Evolutionary conservation across 2,797 vertebrate genomes (phyloP), one percentile per base, ranked within the genome.

Genomic region (Spea hammondii): DNA sequence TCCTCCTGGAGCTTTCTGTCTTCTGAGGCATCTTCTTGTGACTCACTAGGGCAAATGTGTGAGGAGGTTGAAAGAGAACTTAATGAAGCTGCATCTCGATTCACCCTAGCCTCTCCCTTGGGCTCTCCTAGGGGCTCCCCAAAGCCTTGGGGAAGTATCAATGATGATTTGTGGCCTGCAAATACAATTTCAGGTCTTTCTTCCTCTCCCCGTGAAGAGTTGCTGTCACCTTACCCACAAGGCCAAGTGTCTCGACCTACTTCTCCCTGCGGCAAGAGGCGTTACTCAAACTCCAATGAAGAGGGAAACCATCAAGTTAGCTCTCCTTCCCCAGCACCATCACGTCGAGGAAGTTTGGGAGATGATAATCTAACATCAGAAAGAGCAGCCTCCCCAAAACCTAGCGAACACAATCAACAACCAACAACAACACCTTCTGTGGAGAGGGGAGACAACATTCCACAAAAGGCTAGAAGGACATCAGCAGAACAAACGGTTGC

Each of bases 381-480:
- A 85, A 48, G 65, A 55, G 64, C 85, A 81, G 46, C 84, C 86
- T 44, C 86, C 79, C 7, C 88, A 82, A 32, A 83, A 81, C 82
- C 87, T 78, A 77, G 59, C 84, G 80, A 83, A 80, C 65, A 84
- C 83, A 67, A 79, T 77, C 4, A 80, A 83, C 51, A 81, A 85
- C n/a, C 87, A 57, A 85, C 0, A 79, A 70, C 1, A 78, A 83
- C 9, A 79, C 86, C 0, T 86, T 86, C 72, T 6, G 80, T 85
- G 4, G 71, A 84, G 50, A 79, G 75, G 0, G 82, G 84, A 6
- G 95, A 97, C 83, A 94, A 92, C 88, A 94, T 97, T 84, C 96
- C 96, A 0, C 95, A 96, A 88, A 97, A 97, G 89, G 94, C 95
- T 60, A 90, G 95, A 83, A 93, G 95, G 88, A 97, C 95, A 1